Evolutionary conservation across 2,113 vertebrate genomes (phyloP), one percentile per base, ranked within the genome.

Genomic region (Pipa parva): DNA sequence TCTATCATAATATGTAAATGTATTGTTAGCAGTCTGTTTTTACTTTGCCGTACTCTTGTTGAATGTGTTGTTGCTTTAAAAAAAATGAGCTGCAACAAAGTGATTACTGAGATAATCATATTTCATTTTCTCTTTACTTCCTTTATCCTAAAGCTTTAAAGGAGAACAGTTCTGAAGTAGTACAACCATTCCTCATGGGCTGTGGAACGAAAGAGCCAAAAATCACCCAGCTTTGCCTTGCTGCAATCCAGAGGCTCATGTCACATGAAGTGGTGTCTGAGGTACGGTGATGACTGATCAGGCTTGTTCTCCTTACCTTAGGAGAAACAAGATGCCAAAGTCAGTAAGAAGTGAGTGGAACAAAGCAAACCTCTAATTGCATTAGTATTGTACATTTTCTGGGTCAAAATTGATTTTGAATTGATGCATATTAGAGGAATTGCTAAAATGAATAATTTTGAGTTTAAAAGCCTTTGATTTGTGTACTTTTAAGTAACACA

Each of bases 171-270:
- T 97, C 92, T 7, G 97, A 99, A 77, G 94, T 98, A 57, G 96
- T 99, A 75, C 96, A 99, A 69, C 96, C 96, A 49, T 97, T 99
- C 77, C 89, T 99, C 63, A 98, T 99, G 95, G 97, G 96, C 45
- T 99, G 97, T 80, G 97, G 97, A 79, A 99, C 97, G 78, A 99
- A 99, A 84, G 95, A 99, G 81, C 97, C 93, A 73, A 99, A 98
- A 87, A 98, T 99, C 79, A 97, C 97, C 76, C 97, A 97, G 74
- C 85, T 99, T 1, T 99, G 95, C 81, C 83, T 99, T 75, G 92
- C 97, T 31, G 95, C 97, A 75, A 95, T 99, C 81, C 97, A 99
- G 84, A 93, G 97, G 73, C 95, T 99, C 66, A 98, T 99, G 95
- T 95, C 96, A 63, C 96, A 99, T 56, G 95, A 99, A 85, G 94